These are phyloP conservation scores for Caenorhabditis imperialis DNA, from an alignment of 2,888 invertebrate species.

Conservation along the genomic window DNA sequence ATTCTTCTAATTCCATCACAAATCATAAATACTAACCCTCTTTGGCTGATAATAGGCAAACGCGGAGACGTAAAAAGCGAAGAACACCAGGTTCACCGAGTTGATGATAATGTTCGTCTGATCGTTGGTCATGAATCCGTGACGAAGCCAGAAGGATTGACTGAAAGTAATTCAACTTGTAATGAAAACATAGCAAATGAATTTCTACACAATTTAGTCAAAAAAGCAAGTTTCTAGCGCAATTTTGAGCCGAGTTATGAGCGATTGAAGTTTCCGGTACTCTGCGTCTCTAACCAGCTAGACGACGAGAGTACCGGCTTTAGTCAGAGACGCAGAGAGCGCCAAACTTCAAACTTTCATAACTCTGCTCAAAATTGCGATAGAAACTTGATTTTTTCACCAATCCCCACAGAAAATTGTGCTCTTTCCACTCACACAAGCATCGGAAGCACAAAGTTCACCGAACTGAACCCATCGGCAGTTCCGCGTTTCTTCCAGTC, in stretches of 20 bases:
- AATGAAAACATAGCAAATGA: too few species aligned
- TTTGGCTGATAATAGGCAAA: slow-evolving; percentile 76
- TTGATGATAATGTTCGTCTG: slow-evolving; percentile 74
- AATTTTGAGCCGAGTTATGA: too few species aligned
- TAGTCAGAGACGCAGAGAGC: too few species aligned
- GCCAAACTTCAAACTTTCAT: too few species aligned
- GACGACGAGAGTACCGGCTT: too few species aligned
- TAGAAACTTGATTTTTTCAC: too few species aligned
- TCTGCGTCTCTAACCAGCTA: too few species aligned
- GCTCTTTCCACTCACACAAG: slow-evolving; percentile 64
- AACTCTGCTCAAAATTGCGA: too few species aligned
- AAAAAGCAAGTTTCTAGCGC: too few species aligned
- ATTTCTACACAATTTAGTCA: too few species aligned
- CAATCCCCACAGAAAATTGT: neutral
- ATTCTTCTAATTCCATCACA: too few species aligned
- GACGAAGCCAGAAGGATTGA: slow-evolving; percentile 73
- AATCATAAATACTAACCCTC: slow-evolving; percentile 58
- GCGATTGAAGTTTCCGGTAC: too few species aligned
- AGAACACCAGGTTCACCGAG: slow-evolving; percentile 68
- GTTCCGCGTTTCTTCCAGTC: slow-evolving; percentile 74
- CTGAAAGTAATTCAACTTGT: slow-evolving; percentile 62
- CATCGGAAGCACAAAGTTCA: slow-evolving; percentile 76
- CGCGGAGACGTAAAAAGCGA: slow-evolving; percentile 68
- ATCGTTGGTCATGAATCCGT: slow-evolving; percentile 73
- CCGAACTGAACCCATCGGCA: slow-evolving; percentile 77